These are phyloP conservation scores for Salminus brasiliensis DNA, from an alignment of 2,113 vertebrate genomes.

Conservation along the genomic window DNA sequence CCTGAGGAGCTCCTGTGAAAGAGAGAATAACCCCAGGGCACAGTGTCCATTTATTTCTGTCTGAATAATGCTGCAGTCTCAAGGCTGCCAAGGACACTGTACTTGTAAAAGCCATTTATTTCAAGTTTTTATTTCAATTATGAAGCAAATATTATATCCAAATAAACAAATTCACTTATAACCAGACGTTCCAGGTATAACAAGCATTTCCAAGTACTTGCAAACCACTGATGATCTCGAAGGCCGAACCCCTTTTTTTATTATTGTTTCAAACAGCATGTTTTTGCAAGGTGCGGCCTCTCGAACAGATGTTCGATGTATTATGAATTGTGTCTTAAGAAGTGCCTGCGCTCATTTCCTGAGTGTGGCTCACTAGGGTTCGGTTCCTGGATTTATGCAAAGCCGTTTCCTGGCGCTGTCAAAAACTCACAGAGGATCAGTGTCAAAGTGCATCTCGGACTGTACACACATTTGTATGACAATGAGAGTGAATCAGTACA, in stretches of 20 bases:
- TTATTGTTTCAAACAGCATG: background rate
- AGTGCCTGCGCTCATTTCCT: slow-evolving; percentile 17
- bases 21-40: too few species aligned
- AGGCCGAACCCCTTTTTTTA: background rate
- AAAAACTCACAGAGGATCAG: background rate
- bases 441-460: background rate
- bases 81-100: too few species aligned
- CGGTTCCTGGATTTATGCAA: background rate
- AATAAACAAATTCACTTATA: too few species aligned
- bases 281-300: background rate
- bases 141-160: too few species aligned
- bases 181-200: background rate
- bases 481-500: background rate
- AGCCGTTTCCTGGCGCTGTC: background rate
- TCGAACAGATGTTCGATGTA: too few species aligned
- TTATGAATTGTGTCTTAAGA: slow-evolving; percentile 8
- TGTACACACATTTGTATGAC: background rate
- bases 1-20: too few species aligned
- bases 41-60: too few species aligned
- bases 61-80: too few species aligned
- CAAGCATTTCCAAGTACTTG: too few species aligned
- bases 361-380: background rate
- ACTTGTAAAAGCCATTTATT: too few species aligned
- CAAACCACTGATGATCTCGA: background rate
- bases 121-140: too few species aligned